Base-by-base conservation (phyloP, 2,113 vertebrate genomes). In the Leptocoma aspasia region DNA sequence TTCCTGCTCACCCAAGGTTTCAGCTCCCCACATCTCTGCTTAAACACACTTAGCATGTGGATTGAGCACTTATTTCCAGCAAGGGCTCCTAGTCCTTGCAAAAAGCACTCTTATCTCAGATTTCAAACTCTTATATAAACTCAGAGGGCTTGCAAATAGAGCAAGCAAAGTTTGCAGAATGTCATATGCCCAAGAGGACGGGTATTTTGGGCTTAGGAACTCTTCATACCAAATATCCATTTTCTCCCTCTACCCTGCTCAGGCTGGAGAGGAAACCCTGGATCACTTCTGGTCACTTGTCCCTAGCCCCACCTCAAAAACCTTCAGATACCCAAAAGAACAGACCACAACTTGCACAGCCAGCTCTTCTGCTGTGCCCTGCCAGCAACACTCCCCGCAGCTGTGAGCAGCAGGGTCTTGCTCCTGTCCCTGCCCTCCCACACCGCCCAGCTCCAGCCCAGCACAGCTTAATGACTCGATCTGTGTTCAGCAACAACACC, bases 361-460 rank as follows among this genome's bases (percentile, higher is more conserved):
- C 92, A 78, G 79, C 94, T 63, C 82, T 9, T n/a, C 8, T 1
- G 3, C 82, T 22, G 3, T 42, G 56, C 56, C 64, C 87, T 65
- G 66, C 59, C 78, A 72, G 63, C 90, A 72, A 8, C 56, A 18
- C 14, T 33, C 26, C 49, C 66, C 0, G 0, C 49, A 82, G 94
- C 94, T 69, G 70, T 1, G 30, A 83, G 80, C 65, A 11, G 83
- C 79, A 41, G 86, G 72, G 69, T 86, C 94, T 13, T 52, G 54
- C 79, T 79, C 86, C 91, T 42, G 79, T 15, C 81, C 49, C 91
- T 94, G 17, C 87, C 91, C 85, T 92, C 94, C 90, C 93, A 87
- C 91, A 80, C 75, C 11, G 0, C 65, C 73, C 31, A 41, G 73
- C 81, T 68, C 87, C 92, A 56, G 84, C 90, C 82, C 91, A 86